Conservation (phyloP, 2,113 vertebrate species). For the Xiphias gladius region DNA sequence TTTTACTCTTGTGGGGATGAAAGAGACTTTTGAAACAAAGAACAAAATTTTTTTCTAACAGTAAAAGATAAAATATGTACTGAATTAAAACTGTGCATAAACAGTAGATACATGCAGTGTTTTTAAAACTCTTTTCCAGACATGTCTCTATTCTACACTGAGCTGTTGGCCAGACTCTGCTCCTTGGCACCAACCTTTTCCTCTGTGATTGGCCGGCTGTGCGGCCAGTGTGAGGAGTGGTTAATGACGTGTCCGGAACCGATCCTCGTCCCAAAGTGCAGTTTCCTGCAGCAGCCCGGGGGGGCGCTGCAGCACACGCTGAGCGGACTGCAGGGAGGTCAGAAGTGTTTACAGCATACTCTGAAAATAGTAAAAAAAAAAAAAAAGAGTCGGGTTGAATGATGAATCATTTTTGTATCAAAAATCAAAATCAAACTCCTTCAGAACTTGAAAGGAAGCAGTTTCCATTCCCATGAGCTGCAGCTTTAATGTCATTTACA, state of each 20-base stretch:
- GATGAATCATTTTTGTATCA: too few species aligned
- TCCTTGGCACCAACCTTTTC: constrained; percentile 73
- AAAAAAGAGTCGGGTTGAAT: too few species aligned
- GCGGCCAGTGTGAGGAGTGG: constrained; percentile 84
- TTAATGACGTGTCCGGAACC: constrained; percentile 80
- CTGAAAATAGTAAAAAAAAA: too few species aligned
- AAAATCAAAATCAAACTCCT: too few species aligned
- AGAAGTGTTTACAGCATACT: not conserved
- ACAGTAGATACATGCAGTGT: not conserved
- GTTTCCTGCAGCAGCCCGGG: constrained; percentile 87
- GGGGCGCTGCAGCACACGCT: constrained; percentile 80
- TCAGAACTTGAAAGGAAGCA: too few species aligned
- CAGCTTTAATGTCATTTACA: too few species aligned
- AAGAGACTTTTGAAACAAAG: not conserved
- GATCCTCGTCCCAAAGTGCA: constrained; percentile 79
- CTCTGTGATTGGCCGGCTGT: constrained; percentile 81
- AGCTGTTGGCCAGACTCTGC: constrained; percentile 84
- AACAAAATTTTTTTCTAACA: not conserved
- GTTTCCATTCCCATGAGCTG: too few species aligned
- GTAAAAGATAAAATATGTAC: too few species aligned
- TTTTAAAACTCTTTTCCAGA: constrained; percentile 68
- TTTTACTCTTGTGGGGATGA: not conserved
- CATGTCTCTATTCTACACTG: constrained; percentile 77
- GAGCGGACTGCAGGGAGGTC: constrained; percentile 82
- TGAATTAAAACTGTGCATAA: not conserved